Conservation (phyloP, 2,113 vertebrate species). For the Sclerurus mexicanus region DNA sequence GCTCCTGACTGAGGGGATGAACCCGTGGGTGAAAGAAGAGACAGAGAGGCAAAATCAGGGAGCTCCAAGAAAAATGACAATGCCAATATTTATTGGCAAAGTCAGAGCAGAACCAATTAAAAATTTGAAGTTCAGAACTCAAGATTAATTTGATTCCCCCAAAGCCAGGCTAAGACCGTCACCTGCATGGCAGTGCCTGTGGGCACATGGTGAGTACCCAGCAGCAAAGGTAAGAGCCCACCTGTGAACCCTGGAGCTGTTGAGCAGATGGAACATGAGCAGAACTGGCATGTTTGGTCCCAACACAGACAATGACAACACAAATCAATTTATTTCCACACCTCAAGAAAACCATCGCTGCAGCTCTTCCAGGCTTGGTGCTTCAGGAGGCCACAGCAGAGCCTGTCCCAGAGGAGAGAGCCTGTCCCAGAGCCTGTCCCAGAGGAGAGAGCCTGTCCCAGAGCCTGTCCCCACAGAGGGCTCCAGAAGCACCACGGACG, state of each 20-base stretch:
- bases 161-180: not conserved
- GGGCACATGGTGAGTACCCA: not conserved
- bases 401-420: too few species aligned
- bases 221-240: not conserved
- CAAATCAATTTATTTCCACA: not conserved
- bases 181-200: not conserved
- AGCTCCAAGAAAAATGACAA: not conserved
- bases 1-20: not conserved
- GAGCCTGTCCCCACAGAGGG: not conserved
- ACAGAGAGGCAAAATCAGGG: rapidly evolving
- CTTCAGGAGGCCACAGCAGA: not conserved
- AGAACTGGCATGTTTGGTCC: not conserved
- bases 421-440: not conserved
- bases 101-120: not conserved
- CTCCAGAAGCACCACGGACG: not conserved
- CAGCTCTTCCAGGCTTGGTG: not conserved
- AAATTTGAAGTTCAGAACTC: not conserved
- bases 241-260: not conserved
- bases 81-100: not conserved
- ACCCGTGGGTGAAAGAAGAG: not conserved
- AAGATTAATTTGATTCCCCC: not conserved
- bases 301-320: not conserved
- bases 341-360: not conserved
- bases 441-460: too few species aligned
- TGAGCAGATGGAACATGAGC: not conserved